Evolutionary conservation across 2,888 invertebrate genomes (phyloP), one percentile per base, ranked within the genome.

Genomic region (Imbricaverruca yamaguchii): DNA sequence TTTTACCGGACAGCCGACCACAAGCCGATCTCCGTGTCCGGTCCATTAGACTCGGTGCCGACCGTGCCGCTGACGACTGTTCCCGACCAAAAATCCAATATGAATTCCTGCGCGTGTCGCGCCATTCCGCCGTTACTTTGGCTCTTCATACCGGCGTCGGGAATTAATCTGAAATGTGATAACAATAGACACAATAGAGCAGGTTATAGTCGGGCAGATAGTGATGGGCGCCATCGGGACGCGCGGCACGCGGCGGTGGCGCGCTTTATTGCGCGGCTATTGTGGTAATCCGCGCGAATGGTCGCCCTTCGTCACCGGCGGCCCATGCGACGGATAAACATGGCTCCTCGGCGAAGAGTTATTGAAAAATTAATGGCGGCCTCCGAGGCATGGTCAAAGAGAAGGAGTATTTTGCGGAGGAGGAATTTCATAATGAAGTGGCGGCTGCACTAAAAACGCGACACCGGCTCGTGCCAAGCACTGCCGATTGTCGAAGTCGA

Each of bases 131-230:
- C 67, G 67, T 67, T 67, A 67, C 67, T 67, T 67, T 67, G 25
- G 67, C 25, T 67, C 67, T 67, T 67, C 67, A 67, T 67, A 67
- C 67, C 67, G 67, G 67, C 25, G 25, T 8, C n/a, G 67, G 67
- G n/a, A 67, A 67, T 67, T 67, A 67, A 67, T 67, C 25, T 67
- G 67, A 67, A 67, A 67, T 67, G 67, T 67, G 67, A 67, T 67
- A 67, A 67, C 67, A 67, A 67, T 67, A 67, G 67, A 67, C 67
- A 67, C 67, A 67, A 67, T 67, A 67, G 67, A 67, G 67, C 67
- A 67, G 67, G 67, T 67, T 67, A 67, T 67, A 25, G 67, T 13
- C 67, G 67, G 13, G 67, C 25, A 67, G 67, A 67, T 67, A 67
- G 67, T 67, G 67, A 67, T 67, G 67, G 65, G 67, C 67, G n/a